Evolutionary conservation across 2,113 vertebrate genomes (phyloP), one percentile per base, ranked within the genome.

Genomic region (Panurus biarmicus): DNA sequence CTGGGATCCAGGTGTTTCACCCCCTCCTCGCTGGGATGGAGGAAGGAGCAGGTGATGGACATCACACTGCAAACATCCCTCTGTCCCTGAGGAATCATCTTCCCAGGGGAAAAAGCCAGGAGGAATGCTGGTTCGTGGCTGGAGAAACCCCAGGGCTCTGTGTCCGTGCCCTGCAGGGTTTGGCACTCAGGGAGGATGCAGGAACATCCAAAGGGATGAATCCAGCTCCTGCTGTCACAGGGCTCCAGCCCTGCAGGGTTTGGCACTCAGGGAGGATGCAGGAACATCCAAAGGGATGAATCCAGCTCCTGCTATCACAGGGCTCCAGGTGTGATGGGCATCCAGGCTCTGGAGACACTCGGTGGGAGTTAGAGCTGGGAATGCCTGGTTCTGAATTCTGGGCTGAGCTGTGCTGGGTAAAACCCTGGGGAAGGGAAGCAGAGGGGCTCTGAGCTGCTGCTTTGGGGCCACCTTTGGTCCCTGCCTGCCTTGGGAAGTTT

Each of bases 101-200:
- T 16, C 6, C 1, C 5, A 2, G 9, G 24, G 28, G 2, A 14
- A 47, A 47, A 45, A 9, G 14, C 2, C 4, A 1, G 7, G 61
- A 64, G n/a, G 8, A 77, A 35, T 36, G 3, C 11, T 50, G 31
- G 14, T 9, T 54, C 73, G 87, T 77, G 82, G 25, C 50, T 80
- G 80, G 64, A 56, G 42, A 58, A 70, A 6, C 5, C 31, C 29
- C 38, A 23, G 54, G n/a, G 54, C 54, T 47, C 14, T 23, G 53
- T 74, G 71, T 28, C 71, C 26, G 4, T 56, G 26, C 57, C 29
- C 35, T 57, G 77, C 19, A n/a, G 33, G 19, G 10, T 28, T 25
- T 42, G 64, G 64, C 47, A 50, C 15, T 18, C 45, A 18, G 56
- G 6, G 28, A 77, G 38, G 76, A 33, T 53, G 35, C 36, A 77